phyloP scores from a whole-genome alignment of 2,113 vertebrate species.

The Oenanthe melanoleuca region DNA sequence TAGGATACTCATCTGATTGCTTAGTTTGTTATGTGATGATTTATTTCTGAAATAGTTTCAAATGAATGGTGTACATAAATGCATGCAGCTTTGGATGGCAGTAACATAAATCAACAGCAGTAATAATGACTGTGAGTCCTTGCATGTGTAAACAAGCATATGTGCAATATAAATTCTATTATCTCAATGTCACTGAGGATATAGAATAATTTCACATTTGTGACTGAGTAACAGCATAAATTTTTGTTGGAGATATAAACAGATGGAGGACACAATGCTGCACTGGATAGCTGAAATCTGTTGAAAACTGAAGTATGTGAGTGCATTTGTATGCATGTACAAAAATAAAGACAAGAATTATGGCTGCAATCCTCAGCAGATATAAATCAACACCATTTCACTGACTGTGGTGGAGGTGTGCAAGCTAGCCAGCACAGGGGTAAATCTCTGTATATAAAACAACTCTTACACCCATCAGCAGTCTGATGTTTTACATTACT shows the following conservation, averaged over 20 bases:
- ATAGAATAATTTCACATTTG: slow-evolving; percentile 41
- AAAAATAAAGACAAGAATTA: background rate
- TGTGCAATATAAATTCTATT: slow-evolving; percentile 56
- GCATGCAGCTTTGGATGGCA: background rate
- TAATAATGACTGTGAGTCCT: slow-evolving; percentile 14
- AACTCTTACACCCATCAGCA: background rate
- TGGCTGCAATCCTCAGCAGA: background rate
- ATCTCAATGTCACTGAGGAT: slow-evolving; percentile 10
- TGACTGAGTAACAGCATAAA: background rate
- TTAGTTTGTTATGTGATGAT: background rate
- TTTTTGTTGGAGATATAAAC: background rate
- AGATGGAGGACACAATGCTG: slow-evolving; percentile 2
- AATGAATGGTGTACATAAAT: slow-evolving; percentile 5
- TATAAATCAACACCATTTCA: background rate
- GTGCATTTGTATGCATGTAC: background rate
- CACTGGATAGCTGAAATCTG: background rate
- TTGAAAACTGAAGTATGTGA: background rate
- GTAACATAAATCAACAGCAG: slow-evolving; percentile 9
- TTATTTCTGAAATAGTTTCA: slow-evolving; percentile 20
- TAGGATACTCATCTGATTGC: background rate
- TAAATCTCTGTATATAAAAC: background rate
- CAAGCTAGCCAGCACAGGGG: background rate
- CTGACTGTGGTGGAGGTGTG: background rate
- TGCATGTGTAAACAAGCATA: slow-evolving; percentile 40
- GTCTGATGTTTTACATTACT: background rate